phyloP scores from a whole-genome alignment of 2,888 invertebrate species.

The Agrotis exclamationis region DNA sequence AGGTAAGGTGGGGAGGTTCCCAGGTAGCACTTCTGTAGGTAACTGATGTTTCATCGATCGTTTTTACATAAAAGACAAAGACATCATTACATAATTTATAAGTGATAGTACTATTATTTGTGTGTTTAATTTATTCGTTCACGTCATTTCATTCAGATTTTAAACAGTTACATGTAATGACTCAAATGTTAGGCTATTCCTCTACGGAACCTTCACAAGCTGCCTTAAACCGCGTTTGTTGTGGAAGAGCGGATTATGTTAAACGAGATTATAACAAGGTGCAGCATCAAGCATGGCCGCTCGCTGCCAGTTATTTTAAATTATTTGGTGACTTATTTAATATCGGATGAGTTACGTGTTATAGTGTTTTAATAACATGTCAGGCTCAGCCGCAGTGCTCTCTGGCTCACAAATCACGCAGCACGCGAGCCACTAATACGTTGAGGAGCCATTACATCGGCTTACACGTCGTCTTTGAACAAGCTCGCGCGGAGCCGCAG shows the following conservation, averaged over 20 bases:
- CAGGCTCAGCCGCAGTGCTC: conserved; percentile 24
- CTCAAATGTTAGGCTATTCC: neutral
- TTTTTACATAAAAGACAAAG: too few relatives aligned
- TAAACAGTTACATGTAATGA: neutral
- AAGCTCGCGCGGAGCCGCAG: neutral
- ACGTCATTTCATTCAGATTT: neutral
- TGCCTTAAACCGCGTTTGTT: neutral
- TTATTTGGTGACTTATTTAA: conserved; percentile 33
- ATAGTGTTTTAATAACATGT: conserved; percentile 62
- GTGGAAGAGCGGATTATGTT: conserved; percentile 28
- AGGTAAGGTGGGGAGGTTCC: neutral
- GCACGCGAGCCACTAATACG: conserved; percentile 45
- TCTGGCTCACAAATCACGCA: conserved; percentile 26
- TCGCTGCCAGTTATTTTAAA: conserved; percentile 14
- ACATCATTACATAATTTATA: too few relatives aligned
- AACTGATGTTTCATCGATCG: too few relatives aligned
- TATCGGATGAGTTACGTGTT: conserved; percentile 41
- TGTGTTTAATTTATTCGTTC: neutral
- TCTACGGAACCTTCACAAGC: neutral
- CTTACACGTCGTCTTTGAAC: conserved; percentile 21
- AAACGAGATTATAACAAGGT: conserved; percentile 24
- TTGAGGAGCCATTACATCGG: conserved; percentile 11
- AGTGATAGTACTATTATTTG: too few relatives aligned
- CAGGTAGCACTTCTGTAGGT: neutral
- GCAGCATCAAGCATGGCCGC: conserved; percentile 9